Evolutionary conservation across 2,888 invertebrate genomes (phyloP).

Genomic region (Marronus borbonicus): DNA sequence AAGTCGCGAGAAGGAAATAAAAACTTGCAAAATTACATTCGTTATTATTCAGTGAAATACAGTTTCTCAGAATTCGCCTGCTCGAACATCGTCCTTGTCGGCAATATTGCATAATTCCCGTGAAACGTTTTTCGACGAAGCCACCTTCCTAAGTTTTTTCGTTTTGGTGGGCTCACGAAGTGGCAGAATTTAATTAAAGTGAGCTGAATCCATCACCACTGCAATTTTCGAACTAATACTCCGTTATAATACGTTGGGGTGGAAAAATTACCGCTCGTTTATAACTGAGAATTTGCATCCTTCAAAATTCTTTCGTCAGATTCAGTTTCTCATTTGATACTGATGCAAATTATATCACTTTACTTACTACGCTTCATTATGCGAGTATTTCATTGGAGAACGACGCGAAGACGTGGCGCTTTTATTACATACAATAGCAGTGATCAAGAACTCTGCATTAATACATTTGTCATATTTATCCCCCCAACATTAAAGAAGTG

Average conservation of each 20-base stretch:
- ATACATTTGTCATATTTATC: too few species aligned
- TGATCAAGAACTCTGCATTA: too few species aligned
- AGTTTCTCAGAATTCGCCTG: conserved; percentile 37
- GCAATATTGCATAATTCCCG: conserved; percentile 50
- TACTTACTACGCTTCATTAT: conserved; percentile 8
- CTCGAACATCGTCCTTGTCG: conserved; percentile 31
- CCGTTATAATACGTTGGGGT: conserved; percentile 60
- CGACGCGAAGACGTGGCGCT: too few species aligned
- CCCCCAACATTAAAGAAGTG: too few species aligned
- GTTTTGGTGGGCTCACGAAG: conserved; percentile 54
- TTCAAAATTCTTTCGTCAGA: conserved; percentile 53
- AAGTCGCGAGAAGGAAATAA: conserved; percentile 30
- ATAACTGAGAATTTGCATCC: conserved; percentile 63
- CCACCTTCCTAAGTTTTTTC: conserved; percentile 55
- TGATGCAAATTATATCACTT: conserved; percentile 52
- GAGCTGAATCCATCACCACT: conserved; percentile 62
- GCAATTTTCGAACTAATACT: conserved; percentile 64
- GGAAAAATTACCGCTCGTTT: conserved; percentile 64
- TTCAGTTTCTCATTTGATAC: conserved; percentile 54
- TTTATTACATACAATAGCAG: too few species aligned
- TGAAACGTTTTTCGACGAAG: conserved; percentile 51
- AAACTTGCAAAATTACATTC: conserved; percentile 42
- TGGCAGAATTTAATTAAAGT: conserved; percentile 65
- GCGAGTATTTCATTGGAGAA: background rate
- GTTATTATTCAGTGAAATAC: conserved; percentile 46